Conservation (phyloP, 37 sponge, comb jelly and placozoan genomes). For the Oopsacas minuta region DNA sequence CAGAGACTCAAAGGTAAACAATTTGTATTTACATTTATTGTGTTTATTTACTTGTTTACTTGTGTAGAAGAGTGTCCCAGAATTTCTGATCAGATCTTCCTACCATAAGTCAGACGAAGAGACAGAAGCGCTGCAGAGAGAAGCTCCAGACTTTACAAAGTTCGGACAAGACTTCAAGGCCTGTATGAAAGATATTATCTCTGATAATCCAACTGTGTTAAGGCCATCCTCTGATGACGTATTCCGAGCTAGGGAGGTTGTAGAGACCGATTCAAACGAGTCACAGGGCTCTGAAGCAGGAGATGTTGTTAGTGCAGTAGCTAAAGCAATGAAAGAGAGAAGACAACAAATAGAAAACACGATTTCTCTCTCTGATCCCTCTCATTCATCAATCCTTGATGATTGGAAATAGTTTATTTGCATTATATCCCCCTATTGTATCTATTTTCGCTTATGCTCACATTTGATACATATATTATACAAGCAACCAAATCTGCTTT, state of each 20-base stretch:
- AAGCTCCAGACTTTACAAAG: background rate
- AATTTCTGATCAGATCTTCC: background rate
- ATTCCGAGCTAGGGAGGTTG: background rate
- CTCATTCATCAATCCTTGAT: background rate
- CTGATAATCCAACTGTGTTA: background rate
- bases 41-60: background rate
- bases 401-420: background rate
- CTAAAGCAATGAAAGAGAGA: background rate
- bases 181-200: background rate
- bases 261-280: background rate
- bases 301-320: background rate
- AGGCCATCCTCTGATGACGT: background rate
- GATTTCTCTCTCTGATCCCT: background rate
- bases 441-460: no score
- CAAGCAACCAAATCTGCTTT: no score
- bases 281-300: background rate
- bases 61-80: background rate
- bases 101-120: background rate
- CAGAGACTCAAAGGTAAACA: background rate
- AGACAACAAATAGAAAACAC: background rate
- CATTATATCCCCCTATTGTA: no score
- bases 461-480: no score
- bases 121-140: background rate
- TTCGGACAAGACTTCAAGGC: background rate
- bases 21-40: background rate